Evolutionary conservation across 2,797 vertebrate genomes (phyloP).

Genomic region (Gallirallus australis): DNA sequence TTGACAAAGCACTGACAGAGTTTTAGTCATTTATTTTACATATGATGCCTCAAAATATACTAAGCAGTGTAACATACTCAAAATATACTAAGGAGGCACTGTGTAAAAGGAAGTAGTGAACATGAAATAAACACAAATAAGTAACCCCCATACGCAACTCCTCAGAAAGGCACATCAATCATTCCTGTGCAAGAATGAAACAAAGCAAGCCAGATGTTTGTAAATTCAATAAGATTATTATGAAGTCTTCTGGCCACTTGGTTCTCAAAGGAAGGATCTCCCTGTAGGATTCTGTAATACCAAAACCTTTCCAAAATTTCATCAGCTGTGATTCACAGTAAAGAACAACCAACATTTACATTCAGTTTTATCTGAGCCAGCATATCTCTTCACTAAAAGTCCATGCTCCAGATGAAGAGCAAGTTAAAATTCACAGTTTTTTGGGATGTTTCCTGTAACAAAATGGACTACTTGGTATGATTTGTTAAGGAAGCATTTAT

Average conservation of each 20-base stretch:
- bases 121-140: constrained; percentile 1
- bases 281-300: neutral
- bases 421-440: neutral
- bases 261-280: neutral
- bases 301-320: neutral
- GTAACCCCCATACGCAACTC: neutral
- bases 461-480: neutral
- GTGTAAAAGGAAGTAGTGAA: neutral
- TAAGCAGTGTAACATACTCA: neutral
- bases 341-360: neutral
- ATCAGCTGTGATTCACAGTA: neutral
- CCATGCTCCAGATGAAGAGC: neutral
- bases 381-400: neutral
- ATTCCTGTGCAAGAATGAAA: neutral
- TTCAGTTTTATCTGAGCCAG: neutral
- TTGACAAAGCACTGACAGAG: neutral
- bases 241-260: neutral
- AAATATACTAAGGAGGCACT: neutral
- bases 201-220: neutral
- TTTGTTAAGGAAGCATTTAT: neutral
- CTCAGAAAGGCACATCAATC: neutral
- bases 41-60: neutral
- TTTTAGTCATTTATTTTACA: neutral
- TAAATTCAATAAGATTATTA: neutral
- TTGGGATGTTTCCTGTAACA: neutral